These are phyloP conservation scores for Pomacea canaliculata DNA, from an alignment of 2,888 invertebrate genomes.

Conservation along the genomic window DNA sequence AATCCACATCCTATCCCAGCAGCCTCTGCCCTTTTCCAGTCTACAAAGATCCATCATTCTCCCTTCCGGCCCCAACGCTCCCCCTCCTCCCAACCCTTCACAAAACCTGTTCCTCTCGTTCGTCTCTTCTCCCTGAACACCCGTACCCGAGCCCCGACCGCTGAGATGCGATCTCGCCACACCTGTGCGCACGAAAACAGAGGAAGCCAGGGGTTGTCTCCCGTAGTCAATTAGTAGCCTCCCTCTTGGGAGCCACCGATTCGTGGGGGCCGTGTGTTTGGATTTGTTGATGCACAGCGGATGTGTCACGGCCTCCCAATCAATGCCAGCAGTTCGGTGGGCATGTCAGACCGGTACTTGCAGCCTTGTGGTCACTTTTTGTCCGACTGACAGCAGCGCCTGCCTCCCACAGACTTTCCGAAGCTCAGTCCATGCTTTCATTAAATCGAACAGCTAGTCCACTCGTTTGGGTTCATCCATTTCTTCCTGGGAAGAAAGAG, in stretches of 20 bases:
- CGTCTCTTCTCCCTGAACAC: conserved; percentile 4
- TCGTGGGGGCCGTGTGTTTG: conserved; percentile 9
- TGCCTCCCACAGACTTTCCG: no score
- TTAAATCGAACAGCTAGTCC: no score
- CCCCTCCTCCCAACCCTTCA: not conserved
- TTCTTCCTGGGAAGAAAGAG: no score
- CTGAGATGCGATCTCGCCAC: conserved; percentile 20
- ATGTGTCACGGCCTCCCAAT: conserved; percentile 22
- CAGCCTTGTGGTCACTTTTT: no score
- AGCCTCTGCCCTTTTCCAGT: not conserved
- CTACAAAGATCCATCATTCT: not conserved
- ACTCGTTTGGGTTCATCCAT: no score
- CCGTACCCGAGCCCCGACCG: not conserved
- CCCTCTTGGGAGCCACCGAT: conserved; percentile 13
- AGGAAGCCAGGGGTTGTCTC: conserved; percentile 14
- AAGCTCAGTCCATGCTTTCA: no score
- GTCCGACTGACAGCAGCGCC: no score
- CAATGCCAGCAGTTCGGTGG: conserved; percentile 10
- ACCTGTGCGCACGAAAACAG: conserved; percentile 26
- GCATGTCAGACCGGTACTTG: conserved; percentile 5
- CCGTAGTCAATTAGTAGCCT: conserved; percentile 28
- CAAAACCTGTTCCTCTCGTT: not conserved
- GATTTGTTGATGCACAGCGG: conserved; percentile 18
- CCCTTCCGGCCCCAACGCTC: not conserved
- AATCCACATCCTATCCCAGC: not conserved